Conservation (phyloP, 2,797 vertebrate species). For the Manis javanica region DNA sequence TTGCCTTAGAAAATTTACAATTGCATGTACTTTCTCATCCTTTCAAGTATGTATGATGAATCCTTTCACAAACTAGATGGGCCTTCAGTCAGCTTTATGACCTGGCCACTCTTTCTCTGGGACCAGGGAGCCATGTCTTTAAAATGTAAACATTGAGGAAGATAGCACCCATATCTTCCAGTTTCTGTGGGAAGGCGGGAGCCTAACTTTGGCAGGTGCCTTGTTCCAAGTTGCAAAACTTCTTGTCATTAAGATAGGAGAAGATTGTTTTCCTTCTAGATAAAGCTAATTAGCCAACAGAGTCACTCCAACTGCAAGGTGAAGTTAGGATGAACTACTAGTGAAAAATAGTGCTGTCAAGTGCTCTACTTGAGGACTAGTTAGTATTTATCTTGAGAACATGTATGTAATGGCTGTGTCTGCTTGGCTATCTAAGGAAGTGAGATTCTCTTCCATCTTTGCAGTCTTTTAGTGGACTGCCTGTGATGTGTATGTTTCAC, state of each 20-base stretch:
- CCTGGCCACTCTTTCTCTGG: neutral
- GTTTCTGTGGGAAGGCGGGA: neutral
- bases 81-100: neutral
- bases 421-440: neutral
- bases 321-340: neutral
- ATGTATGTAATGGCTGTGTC: neutral
- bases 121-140: neutral
- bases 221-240: neutral
- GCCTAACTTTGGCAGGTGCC: neutral
- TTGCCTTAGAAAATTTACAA: neutral
- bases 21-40: neutral
- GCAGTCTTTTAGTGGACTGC: neutral
- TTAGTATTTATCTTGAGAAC: neutral
- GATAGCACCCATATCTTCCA: neutral
- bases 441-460: neutral
- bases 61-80: neutral
- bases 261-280: neutral
- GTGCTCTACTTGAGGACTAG: neutral
- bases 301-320: neutral
- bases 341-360: neutral
- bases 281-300: neutral
- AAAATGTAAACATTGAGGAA: neutral
- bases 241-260: neutral
- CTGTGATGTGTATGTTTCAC: fast-evolving
- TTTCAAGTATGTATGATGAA: neutral